Evolutionary conservation across 2,797 vertebrate species (phyloP).

Genomic region (Podarcis lilfordi): DNA sequence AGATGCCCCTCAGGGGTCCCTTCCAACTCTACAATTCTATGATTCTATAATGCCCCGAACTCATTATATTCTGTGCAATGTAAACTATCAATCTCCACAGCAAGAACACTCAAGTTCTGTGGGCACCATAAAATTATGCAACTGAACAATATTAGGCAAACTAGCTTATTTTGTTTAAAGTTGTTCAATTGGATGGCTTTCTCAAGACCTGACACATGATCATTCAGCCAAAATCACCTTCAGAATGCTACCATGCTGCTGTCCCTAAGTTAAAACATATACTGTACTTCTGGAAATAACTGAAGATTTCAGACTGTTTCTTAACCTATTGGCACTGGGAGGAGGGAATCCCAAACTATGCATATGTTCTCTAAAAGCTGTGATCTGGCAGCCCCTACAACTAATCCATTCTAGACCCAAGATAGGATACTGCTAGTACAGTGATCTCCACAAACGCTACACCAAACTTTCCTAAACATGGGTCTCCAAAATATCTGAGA

Average conservation of each 20-base stretch:
- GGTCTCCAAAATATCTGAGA: not conserved
- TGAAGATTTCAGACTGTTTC: not conserved
- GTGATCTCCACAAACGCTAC: not conserved
- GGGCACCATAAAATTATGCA: not conserved
- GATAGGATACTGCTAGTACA: not conserved
- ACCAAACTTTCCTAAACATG: not conserved
- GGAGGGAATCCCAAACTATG: not conserved
- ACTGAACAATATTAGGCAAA: not conserved
- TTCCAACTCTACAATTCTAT: too few species aligned
- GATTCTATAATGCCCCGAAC: not conserved
- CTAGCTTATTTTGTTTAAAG: not conserved
- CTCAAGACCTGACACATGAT: not conserved
- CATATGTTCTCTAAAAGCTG: too few species aligned
- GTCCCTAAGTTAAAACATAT: too few species aligned
- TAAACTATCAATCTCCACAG: not conserved
- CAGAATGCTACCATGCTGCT: too few species aligned
- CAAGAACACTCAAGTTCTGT: not conserved
- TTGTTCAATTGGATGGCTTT: not conserved
- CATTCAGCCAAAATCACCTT: not conserved
- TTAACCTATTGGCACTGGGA: not conserved
- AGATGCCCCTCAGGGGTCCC: too few species aligned
- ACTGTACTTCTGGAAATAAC: too few species aligned
- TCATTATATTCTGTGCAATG: not conserved
- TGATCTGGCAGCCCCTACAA: not conserved
- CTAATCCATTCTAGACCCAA: not conserved